Conservation (phyloP, 2,113 vertebrate species). For the Pelecanoides urinatrix region DNA sequence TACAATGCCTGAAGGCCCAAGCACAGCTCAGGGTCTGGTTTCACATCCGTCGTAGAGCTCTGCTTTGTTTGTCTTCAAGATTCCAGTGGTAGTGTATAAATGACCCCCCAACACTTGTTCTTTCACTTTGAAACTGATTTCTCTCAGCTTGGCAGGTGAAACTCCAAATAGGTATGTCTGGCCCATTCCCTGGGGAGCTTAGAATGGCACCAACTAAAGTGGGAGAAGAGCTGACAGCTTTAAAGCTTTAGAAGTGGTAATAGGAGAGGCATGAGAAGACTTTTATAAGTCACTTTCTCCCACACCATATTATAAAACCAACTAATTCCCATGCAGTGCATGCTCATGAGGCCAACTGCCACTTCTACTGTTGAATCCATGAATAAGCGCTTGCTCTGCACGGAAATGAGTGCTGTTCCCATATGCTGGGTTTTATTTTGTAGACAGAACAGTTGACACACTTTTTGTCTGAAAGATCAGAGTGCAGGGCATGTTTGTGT, state of each 20-base stretch:
- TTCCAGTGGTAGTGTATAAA: constrained; percentile 19
- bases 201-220: constrained; percentile 55
- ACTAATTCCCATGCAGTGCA: constrained; percentile 65
- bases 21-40: background rate
- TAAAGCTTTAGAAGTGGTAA: constrained; percentile 73
- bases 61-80: constrained; percentile 56
- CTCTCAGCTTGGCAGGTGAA: constrained; percentile 66
- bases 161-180: constrained; percentile 54
- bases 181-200: constrained; percentile 26
- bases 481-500: constrained; percentile 46
- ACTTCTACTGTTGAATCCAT: constrained; percentile 63
- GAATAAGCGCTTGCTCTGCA: constrained; percentile 58
- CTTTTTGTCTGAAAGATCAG: constrained; percentile 60
- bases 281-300: constrained; percentile 68
- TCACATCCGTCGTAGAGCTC: background rate
- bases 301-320: constrained; percentile 65
- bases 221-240: constrained; percentile 70
- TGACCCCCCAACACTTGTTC: constrained; percentile 56
- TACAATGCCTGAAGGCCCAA: constrained; percentile 23
- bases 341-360: constrained; percentile 71
- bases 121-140: constrained; percentile 63
- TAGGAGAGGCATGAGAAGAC: constrained; percentile 66
- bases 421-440: constrained; percentile 60
- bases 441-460: constrained; percentile 55
- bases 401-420: constrained; percentile 48